phyloP scores from a whole-genome alignment of 2,797 vertebrate genomes.

The Pteropus rufus region DNA sequence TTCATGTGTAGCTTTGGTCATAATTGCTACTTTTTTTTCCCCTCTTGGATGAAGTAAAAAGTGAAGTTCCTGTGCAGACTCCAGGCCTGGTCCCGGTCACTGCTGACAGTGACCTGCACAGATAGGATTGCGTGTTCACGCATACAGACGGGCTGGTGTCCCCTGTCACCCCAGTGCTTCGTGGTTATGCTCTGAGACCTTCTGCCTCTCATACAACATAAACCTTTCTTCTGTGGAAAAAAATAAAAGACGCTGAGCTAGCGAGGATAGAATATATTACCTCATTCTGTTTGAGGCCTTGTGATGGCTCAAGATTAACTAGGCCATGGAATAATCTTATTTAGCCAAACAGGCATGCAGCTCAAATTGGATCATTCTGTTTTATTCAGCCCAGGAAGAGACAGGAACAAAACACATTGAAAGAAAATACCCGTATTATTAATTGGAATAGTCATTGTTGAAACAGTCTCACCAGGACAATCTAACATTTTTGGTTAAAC shows the following conservation, averaged over 20 bases:
- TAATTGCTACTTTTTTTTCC: not conserved
- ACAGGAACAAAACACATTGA: not conserved
- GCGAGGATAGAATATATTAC: conserved; percentile 46
- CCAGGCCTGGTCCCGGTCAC: not conserved
- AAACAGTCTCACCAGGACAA: not conserved
- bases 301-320: conserved; percentile 35
- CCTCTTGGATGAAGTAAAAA: conserved; percentile 8
- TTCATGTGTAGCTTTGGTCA: not conserved
- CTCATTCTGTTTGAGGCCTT: conserved; percentile 35
- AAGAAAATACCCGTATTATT: not conserved
- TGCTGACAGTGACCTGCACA: conserved; percentile 57
- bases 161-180: not conserved
- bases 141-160: not conserved
- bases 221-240: not conserved
- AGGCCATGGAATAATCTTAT: conserved; percentile 45
- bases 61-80: not conserved
- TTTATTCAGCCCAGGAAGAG: not conserved
- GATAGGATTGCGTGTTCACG: conserved; percentile 45
- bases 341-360: conserved; percentile 33
- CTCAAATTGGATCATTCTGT: conserved; percentile 30
- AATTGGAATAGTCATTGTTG: not conserved
- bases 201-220: conserved; percentile 28
- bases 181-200: conserved; percentile 29
- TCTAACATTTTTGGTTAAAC: not conserved
- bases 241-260: conserved; percentile 23